Evolutionary conservation across 1,140 invertebrate genomes (phyloP).

Genomic region (Trigoniulus corallinus): DNA sequence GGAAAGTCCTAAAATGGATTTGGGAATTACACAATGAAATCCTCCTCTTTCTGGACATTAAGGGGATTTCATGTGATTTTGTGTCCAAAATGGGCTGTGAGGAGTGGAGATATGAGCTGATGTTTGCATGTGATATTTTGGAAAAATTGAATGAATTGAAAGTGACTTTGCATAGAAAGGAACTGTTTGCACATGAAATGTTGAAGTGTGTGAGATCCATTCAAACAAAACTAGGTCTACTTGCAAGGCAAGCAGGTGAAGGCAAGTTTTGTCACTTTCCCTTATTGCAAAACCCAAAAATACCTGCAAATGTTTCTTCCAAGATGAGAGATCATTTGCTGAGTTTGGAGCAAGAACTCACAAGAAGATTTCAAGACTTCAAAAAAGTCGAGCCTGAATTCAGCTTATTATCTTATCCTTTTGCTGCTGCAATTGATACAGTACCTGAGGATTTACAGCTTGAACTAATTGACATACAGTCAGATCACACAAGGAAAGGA

Average conservation of each 20-base stretch:
- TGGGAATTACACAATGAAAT: constrained; percentile 16
- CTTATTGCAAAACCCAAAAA: background rate
- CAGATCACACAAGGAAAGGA: background rate
- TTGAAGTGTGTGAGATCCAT: background rate
- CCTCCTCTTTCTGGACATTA: constrained; percentile 12
- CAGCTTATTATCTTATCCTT: background rate
- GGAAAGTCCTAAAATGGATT: constrained; percentile 17
- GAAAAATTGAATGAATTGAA: background rate
- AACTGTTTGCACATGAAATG: background rate
- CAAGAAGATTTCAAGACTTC: background rate
- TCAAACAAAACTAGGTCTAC: background rate
- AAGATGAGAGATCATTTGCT: background rate
- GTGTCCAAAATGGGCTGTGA: background rate
- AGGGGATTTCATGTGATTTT: constrained; percentile 3
- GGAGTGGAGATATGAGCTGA: background rate
- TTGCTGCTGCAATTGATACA: background rate
- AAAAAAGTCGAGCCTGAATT: background rate
- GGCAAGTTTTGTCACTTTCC: background rate
- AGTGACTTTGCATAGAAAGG: background rate
- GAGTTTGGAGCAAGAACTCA: background rate
- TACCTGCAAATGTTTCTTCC: background rate
- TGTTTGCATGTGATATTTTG: background rate
- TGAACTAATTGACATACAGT: background rate
- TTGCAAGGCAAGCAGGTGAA: background rate
- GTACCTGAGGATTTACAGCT: background rate